Base-by-base conservation (phyloP, 2,888 invertebrate genomes). In the Plebejus argus region DNA sequence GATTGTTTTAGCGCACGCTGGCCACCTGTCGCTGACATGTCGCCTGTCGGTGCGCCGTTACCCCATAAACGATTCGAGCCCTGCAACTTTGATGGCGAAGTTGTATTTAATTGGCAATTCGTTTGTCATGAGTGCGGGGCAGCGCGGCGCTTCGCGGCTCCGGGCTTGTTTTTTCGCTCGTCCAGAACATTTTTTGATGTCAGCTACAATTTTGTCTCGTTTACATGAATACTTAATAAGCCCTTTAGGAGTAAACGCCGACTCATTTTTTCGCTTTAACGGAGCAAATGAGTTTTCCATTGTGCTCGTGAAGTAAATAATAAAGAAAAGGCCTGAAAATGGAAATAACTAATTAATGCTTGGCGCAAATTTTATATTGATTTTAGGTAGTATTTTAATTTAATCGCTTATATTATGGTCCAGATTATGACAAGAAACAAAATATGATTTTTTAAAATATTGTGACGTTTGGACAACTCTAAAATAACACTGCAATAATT, bases 21-120 rank as follows among this genome's bases (percentile, higher is more conserved):
- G 66, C 88, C 92, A 92, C 91, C 91, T 91, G 91, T 92, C 92
- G 90, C 84, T 15, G 76, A 12, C 23, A 76, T 76, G 35, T 76
- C 39, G 15, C n/a, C 39, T n/a, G 66, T 20, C 66, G 15, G 18
- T 53, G 12, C 66, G 66, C 61, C 23, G 61, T 76, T 18, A 23
- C 39, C 85, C 88, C 87, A 86, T 87, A 87, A 89, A 89, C 85
- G 85, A 86, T 85, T 87, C 86, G 85, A 82, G 82, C 83, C 79
- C 81, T 86, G 85, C 86, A 88, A 86, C 85, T 87, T 88, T 86
- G 86, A 88, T 86, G 78, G 77, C 56, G 79, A 28, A 56, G 79
- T 78, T 78, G 78, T 81, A 81, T 84, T 82, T 82, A 83, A 85
- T 81, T 84, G 81, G 81, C 79, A 81, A 83, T 84, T 83, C 85